These are phyloP conservation scores for Polyodon spathula DNA, from an alignment of 2,113 vertebrate species.

Conservation along the genomic window DNA sequence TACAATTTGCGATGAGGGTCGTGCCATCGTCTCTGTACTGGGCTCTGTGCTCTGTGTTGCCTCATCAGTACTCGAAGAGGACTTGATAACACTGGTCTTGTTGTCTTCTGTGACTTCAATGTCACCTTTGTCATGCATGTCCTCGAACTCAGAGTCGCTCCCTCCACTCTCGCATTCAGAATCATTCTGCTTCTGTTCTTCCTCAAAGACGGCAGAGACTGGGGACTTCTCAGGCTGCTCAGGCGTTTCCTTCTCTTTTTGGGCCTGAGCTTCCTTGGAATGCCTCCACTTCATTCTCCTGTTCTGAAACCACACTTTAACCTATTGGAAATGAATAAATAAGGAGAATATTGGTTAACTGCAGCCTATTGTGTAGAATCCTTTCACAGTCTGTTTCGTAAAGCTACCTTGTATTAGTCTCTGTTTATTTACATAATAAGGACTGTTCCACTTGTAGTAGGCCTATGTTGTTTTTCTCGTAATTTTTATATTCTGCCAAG, in stretches of 20 bases:
- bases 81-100: slow-evolving; percentile 68
- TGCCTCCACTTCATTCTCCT: slow-evolving; percentile 96
- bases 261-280: slow-evolving; percentile 91
- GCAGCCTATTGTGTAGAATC: too few species aligned
- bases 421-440: too few species aligned
- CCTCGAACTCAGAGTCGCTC: slow-evolving; percentile 82
- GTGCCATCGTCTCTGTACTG: slow-evolving; percentile 34
- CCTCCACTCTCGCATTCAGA: slow-evolving; percentile 82
- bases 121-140: slow-evolving; percentile 63
- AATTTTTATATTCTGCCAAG: background rate
- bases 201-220: slow-evolving; percentile 18
- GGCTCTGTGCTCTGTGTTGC: slow-evolving; percentile 13
- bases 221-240: slow-evolving; percentile 58
- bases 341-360: too few species aligned
- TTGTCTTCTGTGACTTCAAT: slow-evolving; percentile 66
- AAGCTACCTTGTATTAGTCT: too few species aligned
- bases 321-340: slow-evolving; percentile 45
- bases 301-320: slow-evolving; percentile 98
- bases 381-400: too few species aligned
- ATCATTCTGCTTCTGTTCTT: slow-evolving; percentile 64
- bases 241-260: slow-evolving; percentile 85
- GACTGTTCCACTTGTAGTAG: too few species aligned
- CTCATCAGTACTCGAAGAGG: slow-evolving; percentile 34
- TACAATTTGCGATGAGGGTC: slow-evolving; percentile 32
- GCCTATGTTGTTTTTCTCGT: too few species aligned